Conservation (phyloP, 92 coral and sea anemone species). For the Phymanthus crucifer region DNA sequence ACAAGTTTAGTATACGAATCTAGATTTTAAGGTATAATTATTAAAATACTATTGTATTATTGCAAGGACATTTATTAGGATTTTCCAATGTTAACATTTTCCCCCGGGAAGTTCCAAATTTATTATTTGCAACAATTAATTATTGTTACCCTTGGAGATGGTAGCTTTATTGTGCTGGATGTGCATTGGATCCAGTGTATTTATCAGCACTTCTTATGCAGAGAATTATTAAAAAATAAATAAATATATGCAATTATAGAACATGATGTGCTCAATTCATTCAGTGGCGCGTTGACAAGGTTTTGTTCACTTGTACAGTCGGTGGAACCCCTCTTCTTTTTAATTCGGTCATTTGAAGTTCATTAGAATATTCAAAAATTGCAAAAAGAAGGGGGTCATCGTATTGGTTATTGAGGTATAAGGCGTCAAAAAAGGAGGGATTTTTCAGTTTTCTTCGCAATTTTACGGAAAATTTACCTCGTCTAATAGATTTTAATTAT, state of each 20-base stretch:
- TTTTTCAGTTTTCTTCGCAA: too few relatives aligned
- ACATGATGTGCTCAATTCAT: too few relatives aligned
- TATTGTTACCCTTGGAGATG: slow-evolving; percentile 76
- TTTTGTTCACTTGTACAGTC: too few relatives aligned
- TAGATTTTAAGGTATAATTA: slow-evolving; percentile 95
- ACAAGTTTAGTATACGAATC: slow-evolving; percentile 73
- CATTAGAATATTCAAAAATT: too few relatives aligned
- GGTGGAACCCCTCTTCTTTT: too few relatives aligned
- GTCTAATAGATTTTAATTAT: too few relatives aligned
- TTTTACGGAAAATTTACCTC: too few relatives aligned
- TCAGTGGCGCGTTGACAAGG: too few relatives aligned
- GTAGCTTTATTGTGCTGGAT: slow-evolving; percentile 87
- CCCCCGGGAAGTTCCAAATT: slow-evolving; percentile 59
- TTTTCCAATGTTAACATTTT: slow-evolving; percentile 83
- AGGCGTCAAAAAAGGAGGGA: too few relatives aligned
- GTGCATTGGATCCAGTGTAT: slow-evolving; percentile 80
- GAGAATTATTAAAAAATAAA: slow-evolving; percentile 74
- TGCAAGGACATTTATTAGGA: slow-evolving; percentile 96
- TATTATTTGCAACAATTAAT: slow-evolving; percentile 77
- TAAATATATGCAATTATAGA: not conserved
- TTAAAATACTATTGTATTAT: slow-evolving; percentile 76
- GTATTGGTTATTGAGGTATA: too few relatives aligned
- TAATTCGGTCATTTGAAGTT: too few relatives aligned
- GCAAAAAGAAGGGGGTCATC: too few relatives aligned
- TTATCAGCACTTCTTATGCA: slow-evolving; percentile 96